A percentile compares a stretch with the other conserved stretches of the same genome.
Evolutionary conservation across 2,888 invertebrate species (phyloP).

Genomic region (Ichneumon xanthorius): DNA sequence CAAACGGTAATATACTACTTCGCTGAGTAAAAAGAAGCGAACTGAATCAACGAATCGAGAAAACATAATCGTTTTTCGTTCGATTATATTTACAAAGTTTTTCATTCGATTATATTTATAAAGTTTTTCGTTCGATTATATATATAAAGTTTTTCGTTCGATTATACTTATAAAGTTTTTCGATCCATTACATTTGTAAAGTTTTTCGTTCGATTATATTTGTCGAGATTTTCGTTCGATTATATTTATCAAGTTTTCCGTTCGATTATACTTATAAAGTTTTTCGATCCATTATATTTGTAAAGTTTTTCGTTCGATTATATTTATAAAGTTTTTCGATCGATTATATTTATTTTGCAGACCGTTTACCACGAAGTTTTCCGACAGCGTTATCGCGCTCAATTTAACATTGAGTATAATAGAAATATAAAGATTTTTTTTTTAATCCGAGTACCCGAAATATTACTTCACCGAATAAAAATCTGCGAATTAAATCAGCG

Average conservation of each 20-base stretch:
- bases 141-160: not conserved
- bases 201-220: no score
- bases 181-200: not conserved
- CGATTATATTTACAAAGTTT: no score
- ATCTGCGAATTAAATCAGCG: not conserved
- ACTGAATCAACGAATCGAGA: not conserved
- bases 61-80: not conserved
- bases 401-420: not conserved
- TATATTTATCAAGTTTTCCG: no score
- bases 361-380: conserved; percentile 34
- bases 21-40: conserved; percentile 4
- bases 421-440: conserved; percentile 4
- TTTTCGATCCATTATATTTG: not conserved
- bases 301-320: no score
- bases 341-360: not conserved
- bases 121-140: no score
- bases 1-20: not conserved
- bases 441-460: not conserved
- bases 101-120: no score
- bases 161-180: not conserved
- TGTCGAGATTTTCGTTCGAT: not conserved
- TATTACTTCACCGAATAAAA: not conserved
- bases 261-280: not conserved
- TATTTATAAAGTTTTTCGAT: no score
- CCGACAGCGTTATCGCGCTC: not conserved